Evolutionary conservation across 2,797 vertebrate species (phyloP), one percentile per base, ranked within the genome.

Genomic region (Hephaestus fuliginosus): DNA sequence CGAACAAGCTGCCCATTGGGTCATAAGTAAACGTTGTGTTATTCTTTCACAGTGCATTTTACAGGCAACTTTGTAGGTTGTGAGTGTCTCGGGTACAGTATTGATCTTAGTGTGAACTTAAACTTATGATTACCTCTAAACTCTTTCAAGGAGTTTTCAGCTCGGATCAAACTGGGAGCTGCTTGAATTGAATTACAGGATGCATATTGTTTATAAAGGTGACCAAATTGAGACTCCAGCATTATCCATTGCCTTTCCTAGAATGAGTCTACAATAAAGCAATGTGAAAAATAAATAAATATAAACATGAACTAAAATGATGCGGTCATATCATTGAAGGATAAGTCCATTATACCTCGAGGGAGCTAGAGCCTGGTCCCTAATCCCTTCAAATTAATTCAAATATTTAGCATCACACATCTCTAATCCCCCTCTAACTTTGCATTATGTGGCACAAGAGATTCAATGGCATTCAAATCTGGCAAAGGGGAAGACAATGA

Each of bases 351-450:
- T 86, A 77, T 68, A 72, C 72, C 83, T 83, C 62, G 1, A 71
- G 73, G 61, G 83, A 88, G 68, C 57, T 51, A 12, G 60, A 72
- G 82, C 51, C 63, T 70, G 5, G 55, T 76, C 78, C 55, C 49
- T 86, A 90, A 89, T 90, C 80, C 83, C 36, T 51, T 87, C 58
- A 80, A 86, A 90, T 89, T 79, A 79, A 88, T 90, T 89, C 73
- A 86, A 53, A 90, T 87, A 74, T 88, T 86, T 81, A 82, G 70
- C 73, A 70, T 89, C 70, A 74, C 71, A 74, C 71, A 83, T 82
- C 44, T 82, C 49, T 89, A 88, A 89, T 91, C 86, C 88, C 51
- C n/a, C 20, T 74, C 69, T 78, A 84, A 87, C 65, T 85, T 88
- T 88, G 55, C 63, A 76, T 70, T 71, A 76, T 69, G 57, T 80